Conservation (phyloP, 1,140 invertebrate genomes). For the Drosophila murphyi region DNA sequence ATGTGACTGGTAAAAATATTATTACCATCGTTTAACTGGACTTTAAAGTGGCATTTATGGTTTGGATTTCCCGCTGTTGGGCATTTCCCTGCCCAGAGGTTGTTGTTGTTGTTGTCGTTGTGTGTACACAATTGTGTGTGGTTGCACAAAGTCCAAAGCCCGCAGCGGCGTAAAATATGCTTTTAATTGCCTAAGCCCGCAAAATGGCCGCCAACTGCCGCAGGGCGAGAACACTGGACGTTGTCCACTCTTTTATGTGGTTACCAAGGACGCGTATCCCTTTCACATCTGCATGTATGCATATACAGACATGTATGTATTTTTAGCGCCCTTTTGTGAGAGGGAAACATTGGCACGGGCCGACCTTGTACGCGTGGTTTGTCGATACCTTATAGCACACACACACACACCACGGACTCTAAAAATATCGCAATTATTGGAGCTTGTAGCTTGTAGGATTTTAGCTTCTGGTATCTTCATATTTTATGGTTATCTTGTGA, state of each 20-base stretch:
- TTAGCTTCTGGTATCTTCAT: neutral
- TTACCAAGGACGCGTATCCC: constrained; percentile 33
- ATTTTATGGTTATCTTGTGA: neutral
- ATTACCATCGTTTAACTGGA: constrained; percentile 44
- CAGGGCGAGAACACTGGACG: constrained; percentile 13
- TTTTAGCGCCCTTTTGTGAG: constrained; percentile 65
- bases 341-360: no score
- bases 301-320: constrained; percentile 31
- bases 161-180: constrained; percentile 57
- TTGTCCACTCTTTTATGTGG: constrained; percentile 23
- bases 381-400: constrained; percentile 49
- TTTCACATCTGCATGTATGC: neutral
- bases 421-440: neutral
- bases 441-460: neutral
- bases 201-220: constrained; percentile 28
- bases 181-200: constrained; percentile 73
- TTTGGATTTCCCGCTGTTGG: constrained; percentile 23
- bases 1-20: constrained; percentile 3
- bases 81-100: constrained; percentile 20
- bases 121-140: constrained; percentile 21
- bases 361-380: constrained; percentile 28
- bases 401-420: constrained; percentile 22
- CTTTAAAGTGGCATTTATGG: constrained; percentile 54
- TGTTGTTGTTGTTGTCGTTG: constrained; percentile 30
- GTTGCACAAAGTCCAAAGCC: constrained; percentile 33